phyloP scores from a whole-genome alignment of 53 echinoderm and acorn worm genomes.

The Echinarachnius parma region DNA sequence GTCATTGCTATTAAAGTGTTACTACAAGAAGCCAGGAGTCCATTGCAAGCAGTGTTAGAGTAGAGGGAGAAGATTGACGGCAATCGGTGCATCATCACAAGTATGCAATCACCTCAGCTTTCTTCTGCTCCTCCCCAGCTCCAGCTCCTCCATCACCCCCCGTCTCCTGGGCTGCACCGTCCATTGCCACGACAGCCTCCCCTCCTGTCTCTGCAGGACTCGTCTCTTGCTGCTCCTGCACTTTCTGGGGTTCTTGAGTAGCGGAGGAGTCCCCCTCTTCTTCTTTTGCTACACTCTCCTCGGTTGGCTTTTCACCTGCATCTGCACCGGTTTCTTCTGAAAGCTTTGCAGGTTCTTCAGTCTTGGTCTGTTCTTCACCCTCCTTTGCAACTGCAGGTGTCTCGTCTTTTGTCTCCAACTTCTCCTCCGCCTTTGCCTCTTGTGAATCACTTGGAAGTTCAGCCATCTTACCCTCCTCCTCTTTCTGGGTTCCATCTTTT shows the following conservation, averaged over 20 bases:
- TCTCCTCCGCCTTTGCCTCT: background rate
- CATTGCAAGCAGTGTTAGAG: too few relatives aligned
- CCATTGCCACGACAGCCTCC: conserved; percentile 20
- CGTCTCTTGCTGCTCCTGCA: background rate
- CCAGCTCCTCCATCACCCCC: background rate
- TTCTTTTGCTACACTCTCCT: background rate
- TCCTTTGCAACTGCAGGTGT: background rate
- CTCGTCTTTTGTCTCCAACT: background rate
- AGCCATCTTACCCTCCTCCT: background rate
- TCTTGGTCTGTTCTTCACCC: background rate
- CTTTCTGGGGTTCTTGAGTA: conserved; percentile 10
- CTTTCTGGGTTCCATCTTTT: background rate
- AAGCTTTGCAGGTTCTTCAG: background rate
- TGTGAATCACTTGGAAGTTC: background rate
- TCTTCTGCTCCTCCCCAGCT: conserved; percentile 33
- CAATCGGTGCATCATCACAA: background rate
- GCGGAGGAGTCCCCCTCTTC: too few relatives aligned
- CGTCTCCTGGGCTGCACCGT: conserved; percentile 9
- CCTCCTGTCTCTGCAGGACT: too few relatives aligned
- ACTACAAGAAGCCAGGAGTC: too few relatives aligned
- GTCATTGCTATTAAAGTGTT: too few relatives aligned
- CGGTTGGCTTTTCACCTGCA: too few relatives aligned
- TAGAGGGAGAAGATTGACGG: background rate
- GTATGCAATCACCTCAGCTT: conserved; percentile 37
- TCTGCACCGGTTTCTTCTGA: conserved; percentile 17